Percentiles rank a stretch among this genome's conserved stretches.
phyloP scores from a whole-genome alignment of 2,113 vertebrate genomes.

The Pionites leucogaster region DNA sequence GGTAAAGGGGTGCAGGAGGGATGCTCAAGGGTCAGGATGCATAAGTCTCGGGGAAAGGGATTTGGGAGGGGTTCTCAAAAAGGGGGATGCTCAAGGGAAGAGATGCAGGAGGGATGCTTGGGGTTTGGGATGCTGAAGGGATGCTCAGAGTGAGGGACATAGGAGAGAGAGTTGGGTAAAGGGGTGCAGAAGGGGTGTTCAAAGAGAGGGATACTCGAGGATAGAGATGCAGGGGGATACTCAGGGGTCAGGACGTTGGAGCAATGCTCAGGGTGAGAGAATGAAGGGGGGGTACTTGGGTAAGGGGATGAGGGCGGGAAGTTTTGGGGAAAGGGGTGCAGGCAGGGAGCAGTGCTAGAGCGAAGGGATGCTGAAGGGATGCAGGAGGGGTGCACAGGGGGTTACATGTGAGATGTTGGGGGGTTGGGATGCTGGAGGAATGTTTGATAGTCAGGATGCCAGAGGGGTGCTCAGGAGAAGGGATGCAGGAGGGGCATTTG shows the following conservation, averaged over 20 bases:
- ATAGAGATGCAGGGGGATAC: neutral
- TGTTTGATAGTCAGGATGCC: fast-evolving
- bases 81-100: neutral
- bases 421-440: neutral
- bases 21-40: neutral
- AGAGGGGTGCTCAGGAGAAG: neutral
- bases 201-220: neutral
- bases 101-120: neutral
- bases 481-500: neutral
- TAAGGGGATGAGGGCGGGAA: too few species aligned
- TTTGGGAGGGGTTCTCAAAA: neutral
- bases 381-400: neutral
- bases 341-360: neutral
- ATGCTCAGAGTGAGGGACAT: neutral
- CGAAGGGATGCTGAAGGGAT: neutral
- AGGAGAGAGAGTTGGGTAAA: neutral
- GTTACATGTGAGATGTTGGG: too few species aligned
- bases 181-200: neutral
- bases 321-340: too few species aligned
- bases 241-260: neutral
- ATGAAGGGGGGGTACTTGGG: too few species aligned
- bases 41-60: neutral
- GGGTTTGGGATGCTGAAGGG: too few species aligned
- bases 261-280: too few species aligned
- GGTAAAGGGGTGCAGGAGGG: neutral